Evolutionary conservation across 2,797 vertebrate genomes (phyloP).

Genomic region (Heterohyrax brucei): DNA sequence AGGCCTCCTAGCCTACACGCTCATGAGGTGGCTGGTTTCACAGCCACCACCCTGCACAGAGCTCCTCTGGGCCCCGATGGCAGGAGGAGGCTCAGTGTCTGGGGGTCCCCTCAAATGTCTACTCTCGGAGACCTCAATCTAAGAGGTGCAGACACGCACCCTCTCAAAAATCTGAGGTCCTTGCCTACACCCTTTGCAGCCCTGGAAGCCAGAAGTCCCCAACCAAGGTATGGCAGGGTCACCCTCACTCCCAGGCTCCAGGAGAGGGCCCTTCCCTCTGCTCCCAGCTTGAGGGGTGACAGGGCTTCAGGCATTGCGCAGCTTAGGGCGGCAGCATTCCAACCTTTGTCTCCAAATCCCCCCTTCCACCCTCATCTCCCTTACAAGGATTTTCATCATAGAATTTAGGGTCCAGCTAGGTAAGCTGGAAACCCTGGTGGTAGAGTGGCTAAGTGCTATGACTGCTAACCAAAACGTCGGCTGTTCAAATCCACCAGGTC

Average conservation of each 20-base stretch:
- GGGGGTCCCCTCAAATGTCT: background rate
- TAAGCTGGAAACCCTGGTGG: too few relatives aligned
- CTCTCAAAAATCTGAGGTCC: background rate
- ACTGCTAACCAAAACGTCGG: too few relatives aligned
- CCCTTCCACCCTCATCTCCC: background rate
- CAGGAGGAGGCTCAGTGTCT: background rate
- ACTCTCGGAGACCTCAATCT: too few relatives aligned
- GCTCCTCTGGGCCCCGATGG: background rate
- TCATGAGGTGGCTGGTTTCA: too few relatives aligned
- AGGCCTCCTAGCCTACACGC: too few relatives aligned
- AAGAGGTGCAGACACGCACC: too few relatives aligned
- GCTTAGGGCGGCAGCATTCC: accelerated
- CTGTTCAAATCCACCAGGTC: too few relatives aligned
- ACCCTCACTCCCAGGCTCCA: accelerated
- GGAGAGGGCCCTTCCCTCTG: background rate
- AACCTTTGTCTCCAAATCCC: accelerated
- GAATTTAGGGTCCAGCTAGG: background rate
- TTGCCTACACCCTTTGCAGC: background rate
- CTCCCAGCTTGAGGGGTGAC: background rate
- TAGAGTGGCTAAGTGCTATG: too few relatives aligned
- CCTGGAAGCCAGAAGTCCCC: background rate
- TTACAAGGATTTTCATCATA: accelerated
- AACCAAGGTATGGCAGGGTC: accelerated
- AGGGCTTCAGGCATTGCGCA: background rate
- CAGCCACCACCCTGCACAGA: too few relatives aligned